Evolutionary conservation across 2,888 invertebrate species (phyloP), one percentile per base, ranked within the genome.

Genomic region (Drosophila seclusa): DNA sequence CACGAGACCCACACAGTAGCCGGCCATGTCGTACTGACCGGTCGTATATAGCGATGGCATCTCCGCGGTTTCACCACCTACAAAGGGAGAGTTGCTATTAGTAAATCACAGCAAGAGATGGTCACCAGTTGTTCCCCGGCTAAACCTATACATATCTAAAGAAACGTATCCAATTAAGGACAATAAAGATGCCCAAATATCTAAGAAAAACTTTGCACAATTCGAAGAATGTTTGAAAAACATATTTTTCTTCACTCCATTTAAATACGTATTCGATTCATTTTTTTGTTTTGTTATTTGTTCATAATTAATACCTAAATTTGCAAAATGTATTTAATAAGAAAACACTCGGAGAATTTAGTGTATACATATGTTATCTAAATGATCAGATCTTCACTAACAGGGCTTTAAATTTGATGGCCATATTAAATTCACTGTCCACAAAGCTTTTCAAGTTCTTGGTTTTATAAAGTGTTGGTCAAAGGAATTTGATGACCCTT

Each of bases 21-120:
- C 99, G 18, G 99, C 99, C 59, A 99, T 93, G 93, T 99, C 99
- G 93, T 99, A 99, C 80, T 98, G 97, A 0, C 96, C 97, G 0
- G 94, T 93, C 3, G 95, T 94, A 93, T 99, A 99, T 94, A 99
- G 96, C 2, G 97, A 96, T 0, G 99, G 99, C 98, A 99, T 98
- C 94, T 99, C 99, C 0, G 99, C 99, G 2, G 99, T 99, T 94
- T 99, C 99, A 0, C 99, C 99, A 73, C 96, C 93, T 93, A 53
- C 2, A 52, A 55, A 2, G 4, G 16, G n/a, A 55, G 8, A 13
- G 18, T 2, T 5, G 49, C 27, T 4, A 3, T 49, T 11, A 49
- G 49, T 49, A 24, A 16, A 13, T 21, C 13, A 0, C 1, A 1
- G 3, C 21, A 45, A 45, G 24, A 45, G 5, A 1, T 42, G 21